Base-by-base conservation (phyloP, 1,140 invertebrate species). In the Aethina tumida region DNA sequence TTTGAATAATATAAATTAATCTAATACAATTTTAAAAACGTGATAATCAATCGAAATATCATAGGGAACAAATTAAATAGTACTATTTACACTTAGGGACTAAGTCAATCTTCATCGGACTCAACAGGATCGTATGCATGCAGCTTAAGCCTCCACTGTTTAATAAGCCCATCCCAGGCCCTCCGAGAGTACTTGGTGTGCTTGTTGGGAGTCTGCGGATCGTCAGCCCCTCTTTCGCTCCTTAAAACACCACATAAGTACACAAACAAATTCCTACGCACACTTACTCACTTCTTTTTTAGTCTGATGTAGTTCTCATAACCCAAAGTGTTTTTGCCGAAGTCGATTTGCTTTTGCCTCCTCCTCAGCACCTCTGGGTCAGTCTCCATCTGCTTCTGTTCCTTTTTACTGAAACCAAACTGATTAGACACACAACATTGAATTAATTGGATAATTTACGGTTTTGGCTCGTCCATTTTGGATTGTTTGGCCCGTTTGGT, bases 291-390 rank as follows among this genome's bases (percentile, higher is more conserved):
- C 84, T 73, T 80, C 33, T 85, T 84, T 24, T 94, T 69, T 43
- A 68, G 45, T 52, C 74, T 64, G 1, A 70, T 56, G 49, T 93
- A 96, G 61, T 76, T 77, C 34, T 84, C 75, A 64, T 96, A 96
- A 22, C 84, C 87, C 41, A 80, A 62, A 7, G 90, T 95, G 57
- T 92, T 93, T 68, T 94, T 95, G 13, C 92, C 92, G 69, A 89
- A 94, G 59, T 94, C 87, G 59, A 96, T 90, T 64, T 93, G 86
- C 63, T 94, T 95, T 56, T 93, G 86, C 36, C 90, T 71, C 41
- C 91, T 72, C 19, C 71, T 60, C 39, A 96, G 58, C 6, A 86
- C 62, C 12, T 44, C 62, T 9, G 75, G 69, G 69, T 94, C 85
- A 19, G 70, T 77, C 65, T 93, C 87, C 45, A 74, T 59, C 46